Conservation (phyloP, 2,888 invertebrate species). For the Sesamia inferens region DNA sequence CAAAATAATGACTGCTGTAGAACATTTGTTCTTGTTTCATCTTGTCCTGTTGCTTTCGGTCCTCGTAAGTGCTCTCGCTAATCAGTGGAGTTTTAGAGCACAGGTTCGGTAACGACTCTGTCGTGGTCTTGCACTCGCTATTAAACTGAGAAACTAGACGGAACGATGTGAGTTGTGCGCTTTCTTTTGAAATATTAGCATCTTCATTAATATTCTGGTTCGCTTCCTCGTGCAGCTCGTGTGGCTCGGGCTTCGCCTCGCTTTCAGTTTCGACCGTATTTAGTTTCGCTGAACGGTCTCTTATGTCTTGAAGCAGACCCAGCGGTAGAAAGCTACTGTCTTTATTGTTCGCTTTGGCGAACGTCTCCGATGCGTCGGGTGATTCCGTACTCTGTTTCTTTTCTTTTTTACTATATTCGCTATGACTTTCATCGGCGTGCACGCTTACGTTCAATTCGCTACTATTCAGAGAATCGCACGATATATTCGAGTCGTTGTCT, state of each 20-base stretch:
- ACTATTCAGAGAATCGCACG: slow-evolving; percentile 95
- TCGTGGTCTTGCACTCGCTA: slow-evolving; percentile 79
- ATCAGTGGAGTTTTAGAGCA: slow-evolving; percentile 87
- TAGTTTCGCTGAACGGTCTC: slow-evolving; percentile 91
- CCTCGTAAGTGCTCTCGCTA: slow-evolving; percentile 92
- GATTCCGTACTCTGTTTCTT: slow-evolving; percentile 76
- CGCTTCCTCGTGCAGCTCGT: slow-evolving; percentile 77
- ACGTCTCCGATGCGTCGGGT: slow-evolving; percentile 80
- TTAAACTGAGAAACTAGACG: slow-evolving; percentile 88
- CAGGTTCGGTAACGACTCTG: slow-evolving; percentile 76
- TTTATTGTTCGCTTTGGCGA: slow-evolving; percentile 80
- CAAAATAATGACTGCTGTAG: slow-evolving; percentile 91
- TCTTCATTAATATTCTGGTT: slow-evolving; percentile 87
- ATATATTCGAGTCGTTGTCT: slow-evolving; percentile 94
- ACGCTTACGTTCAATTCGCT: slow-evolving; percentile 91
- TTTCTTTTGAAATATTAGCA: slow-evolving; percentile 87
- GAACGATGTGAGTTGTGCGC: slow-evolving; percentile 87
- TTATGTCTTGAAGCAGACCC: slow-evolving; percentile 92
- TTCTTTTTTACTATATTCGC: slow-evolving; percentile 84
- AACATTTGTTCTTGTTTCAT: slow-evolving; percentile 84
- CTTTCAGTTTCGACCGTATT: slow-evolving; percentile 85
- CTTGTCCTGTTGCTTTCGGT: slow-evolving; percentile 89
- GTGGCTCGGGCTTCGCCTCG: slow-evolving; percentile 75
- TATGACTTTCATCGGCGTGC: slow-evolving; percentile 87
- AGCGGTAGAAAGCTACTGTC: slow-evolving; percentile 90